Percentiles rank a stretch among this genome's conserved stretches.
Evolutionary conservation across 2,797 vertebrate species (phyloP).

Genomic region (Rhinatrema bivittatum): DNA sequence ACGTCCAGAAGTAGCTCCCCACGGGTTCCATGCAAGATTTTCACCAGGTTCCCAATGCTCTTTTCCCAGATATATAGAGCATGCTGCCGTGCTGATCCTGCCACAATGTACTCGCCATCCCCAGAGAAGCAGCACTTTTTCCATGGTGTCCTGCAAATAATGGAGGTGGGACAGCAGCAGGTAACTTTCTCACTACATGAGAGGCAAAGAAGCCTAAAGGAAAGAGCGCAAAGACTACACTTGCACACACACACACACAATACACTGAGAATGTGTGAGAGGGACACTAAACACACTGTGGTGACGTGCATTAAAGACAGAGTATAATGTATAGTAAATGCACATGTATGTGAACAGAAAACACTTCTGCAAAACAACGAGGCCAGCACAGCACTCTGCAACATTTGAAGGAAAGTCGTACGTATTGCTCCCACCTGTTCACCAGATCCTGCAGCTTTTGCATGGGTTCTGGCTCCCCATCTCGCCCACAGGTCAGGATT

Average conservation of each 20-base stretch:
- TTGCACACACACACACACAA: no score
- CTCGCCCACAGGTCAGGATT: constrained; percentile 88
- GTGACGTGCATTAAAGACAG: no score
- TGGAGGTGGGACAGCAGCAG: neutral
- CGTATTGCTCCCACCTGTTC: constrained; percentile 73
- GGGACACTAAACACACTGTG: no score
- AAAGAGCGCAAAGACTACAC: no score
- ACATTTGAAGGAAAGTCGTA: no score
- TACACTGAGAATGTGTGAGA: neutral
- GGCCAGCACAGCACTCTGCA: no score
- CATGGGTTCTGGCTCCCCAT: constrained; percentile 95
- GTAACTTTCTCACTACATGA: neutral
- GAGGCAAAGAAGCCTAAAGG: no score
- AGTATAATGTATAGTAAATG: no score
- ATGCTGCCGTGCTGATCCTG: constrained; percentile 88
- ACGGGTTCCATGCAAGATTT: constrained; percentile 90
- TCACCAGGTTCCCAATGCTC: constrained; percentile 95
- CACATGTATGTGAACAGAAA: no score
- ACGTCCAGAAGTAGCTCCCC: constrained; percentile 92
- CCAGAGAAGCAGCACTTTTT: constrained; percentile 97
- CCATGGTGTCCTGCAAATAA: constrained; percentile 74
- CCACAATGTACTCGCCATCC: constrained; percentile 93
- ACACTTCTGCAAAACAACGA: no score
- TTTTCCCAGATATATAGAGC: constrained; percentile 98
- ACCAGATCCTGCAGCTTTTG: constrained; percentile 95